Evolutionary conservation across 2,113 vertebrate species (phyloP).

Genomic region (Phylloscopus trochiloides): DNA sequence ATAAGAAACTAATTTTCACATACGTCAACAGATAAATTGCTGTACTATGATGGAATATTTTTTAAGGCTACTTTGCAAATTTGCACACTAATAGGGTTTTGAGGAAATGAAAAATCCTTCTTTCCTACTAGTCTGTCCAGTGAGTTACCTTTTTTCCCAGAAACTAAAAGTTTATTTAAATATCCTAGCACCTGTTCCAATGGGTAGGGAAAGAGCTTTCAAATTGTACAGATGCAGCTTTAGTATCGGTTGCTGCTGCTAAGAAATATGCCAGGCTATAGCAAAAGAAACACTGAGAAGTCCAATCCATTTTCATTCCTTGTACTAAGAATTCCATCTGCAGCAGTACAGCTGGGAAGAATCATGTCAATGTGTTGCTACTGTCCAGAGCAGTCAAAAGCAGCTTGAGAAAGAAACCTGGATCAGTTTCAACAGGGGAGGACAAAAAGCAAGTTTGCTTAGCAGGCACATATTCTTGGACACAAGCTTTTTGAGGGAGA

Average conservation of each 20-base stretch:
- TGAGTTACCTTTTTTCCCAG: neutral
- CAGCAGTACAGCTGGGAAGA: neutral
- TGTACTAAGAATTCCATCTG: neutral
- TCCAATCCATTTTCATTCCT: neutral
- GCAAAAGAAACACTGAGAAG: neutral
- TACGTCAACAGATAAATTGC: neutral
- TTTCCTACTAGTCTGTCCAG: neutral
- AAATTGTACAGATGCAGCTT: neutral
- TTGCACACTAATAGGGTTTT: neutral
- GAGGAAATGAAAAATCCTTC: neutral
- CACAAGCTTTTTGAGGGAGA: neutral
- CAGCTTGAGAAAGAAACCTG: neutral
- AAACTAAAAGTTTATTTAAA: neutral
- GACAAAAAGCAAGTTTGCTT: neutral
- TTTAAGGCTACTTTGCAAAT: neutral
- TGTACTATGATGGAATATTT: neutral
- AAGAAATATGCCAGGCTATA: neutral
- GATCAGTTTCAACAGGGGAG: neutral
- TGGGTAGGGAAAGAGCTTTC: neutral
- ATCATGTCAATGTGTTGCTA: neutral
- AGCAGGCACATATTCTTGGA: neutral
- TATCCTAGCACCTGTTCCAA: neutral
- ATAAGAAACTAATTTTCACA: neutral
- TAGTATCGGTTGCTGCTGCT: neutral
- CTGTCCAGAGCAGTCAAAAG: neutral